Evolutionary conservation across 37 sponge, comb jelly and placozoan species (phyloP), one percentile per base, ranked within the genome.

Genomic region (Bolinopsis microptera): DNA sequence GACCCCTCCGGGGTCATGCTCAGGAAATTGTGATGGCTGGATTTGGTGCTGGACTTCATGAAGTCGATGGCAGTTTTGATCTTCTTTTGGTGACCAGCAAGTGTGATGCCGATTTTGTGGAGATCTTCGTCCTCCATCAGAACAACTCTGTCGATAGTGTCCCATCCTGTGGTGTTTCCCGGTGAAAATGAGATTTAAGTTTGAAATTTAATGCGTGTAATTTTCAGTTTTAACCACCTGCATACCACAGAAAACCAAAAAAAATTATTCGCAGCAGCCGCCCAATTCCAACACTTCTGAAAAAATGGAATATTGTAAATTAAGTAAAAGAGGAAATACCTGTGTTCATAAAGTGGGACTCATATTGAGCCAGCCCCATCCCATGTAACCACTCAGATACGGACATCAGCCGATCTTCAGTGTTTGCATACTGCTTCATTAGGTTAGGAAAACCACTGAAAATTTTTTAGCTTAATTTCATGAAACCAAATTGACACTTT

Each of bases 311-410:
- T n/a, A n/a, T n/a, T n/a, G n/a, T n/a, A n/a, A n/a, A n/a, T n/a
- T n/a, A n/a, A n/a, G n/a, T n/a, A n/a, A n/a, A n/a, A n/a, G n/a
- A n/a, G n/a, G n/a, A n/a, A n/a, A n/a, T n/a, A 80, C 82, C 82
- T 80, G 82, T 80, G 37, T 80, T 80, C 35, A 80, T 80, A 30
- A 80, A 80, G 38, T 80, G 82, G 2, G 38, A 16, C 82, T 80
- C 38, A 37, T 80, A 80, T 80, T 80, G 82, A 36, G 36, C 1
- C 23, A 80, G 35, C 1, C 82, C 37, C 37, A 80, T 28, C 5
- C 38, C 35, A 5, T 16, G 21, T 1, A 80, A 37, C 82, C 82
- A 80, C 2, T 80, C 23, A 34, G 38, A 2, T 21, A 80, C 82
- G 3, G 82, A 35, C 37, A 80, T 16, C 21, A 33, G 23, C 1